A percentile compares a stretch with the other conserved stretches of the same genome.
phyloP scores from a whole-genome alignment of 2,113 vertebrate species.

The Hemichromis elongatus region DNA sequence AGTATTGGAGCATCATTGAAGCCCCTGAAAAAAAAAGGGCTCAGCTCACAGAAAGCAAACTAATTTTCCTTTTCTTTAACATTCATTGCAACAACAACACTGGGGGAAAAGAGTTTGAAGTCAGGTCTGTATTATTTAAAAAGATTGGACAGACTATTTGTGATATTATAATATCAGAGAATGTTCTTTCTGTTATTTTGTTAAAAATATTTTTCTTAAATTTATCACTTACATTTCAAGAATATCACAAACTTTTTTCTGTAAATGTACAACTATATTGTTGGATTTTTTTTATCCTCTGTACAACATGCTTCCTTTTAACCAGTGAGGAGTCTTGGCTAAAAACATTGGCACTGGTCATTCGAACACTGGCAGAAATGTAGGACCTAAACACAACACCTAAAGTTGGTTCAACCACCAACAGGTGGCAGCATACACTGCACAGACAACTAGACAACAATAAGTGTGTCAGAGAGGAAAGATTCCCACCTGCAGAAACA shows the following conservation, averaged over 20 bases:
- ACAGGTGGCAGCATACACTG: constrained; percentile 53
- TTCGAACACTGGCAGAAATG: not conserved
- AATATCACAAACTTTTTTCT: not conserved
- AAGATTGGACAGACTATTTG: not conserved
- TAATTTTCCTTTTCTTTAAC: not conserved
- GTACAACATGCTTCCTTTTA: not conserved
- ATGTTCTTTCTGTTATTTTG: not conserved
- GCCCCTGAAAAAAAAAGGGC: not conserved
- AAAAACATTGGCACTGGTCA: not conserved
- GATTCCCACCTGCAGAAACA: constrained; percentile 21
- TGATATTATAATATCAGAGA: not conserved
- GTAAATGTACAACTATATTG: not conserved
- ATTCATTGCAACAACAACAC: accelerated
- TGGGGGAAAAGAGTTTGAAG: not conserved
- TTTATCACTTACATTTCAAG: not conserved
- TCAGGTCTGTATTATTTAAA: not conserved
- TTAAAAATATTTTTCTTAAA: accelerated
- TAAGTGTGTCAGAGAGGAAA: constrained; percentile 32
- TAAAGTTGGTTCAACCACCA: not conserved
- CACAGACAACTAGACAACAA: not conserved
- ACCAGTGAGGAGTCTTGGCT: not conserved
- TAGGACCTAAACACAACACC: not conserved
- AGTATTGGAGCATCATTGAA: not conserved
- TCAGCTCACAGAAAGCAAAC: not conserved
- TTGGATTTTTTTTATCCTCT: not conserved